Base-by-base conservation (phyloP, 2,113 vertebrate species). In the Pavo muticus region DNA sequence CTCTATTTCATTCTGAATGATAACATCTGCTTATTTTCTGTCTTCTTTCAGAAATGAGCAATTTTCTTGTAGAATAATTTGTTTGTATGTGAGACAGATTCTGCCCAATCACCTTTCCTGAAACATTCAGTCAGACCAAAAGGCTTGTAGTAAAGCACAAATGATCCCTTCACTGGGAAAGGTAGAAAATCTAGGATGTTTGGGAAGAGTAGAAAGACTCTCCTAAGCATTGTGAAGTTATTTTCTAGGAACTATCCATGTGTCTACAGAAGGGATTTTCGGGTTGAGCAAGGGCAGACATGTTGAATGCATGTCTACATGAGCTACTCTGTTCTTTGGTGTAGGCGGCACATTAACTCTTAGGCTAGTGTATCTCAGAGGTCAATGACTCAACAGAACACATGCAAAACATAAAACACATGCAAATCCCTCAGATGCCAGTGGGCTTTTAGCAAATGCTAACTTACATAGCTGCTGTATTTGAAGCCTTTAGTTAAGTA, bases 1-100 rank as follows among this genome's bases (percentile, higher is more conserved):
- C n/a, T 94, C 74, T 17, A 24, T 94, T 74, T 72, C 45, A 74
- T 79, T 91, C 45, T 76, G 52, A 88, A 74, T 61, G 21, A 76
- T 76, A 80, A 45, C 57, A 86, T 32, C 25, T 84, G 39, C 21
- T 92, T 93, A 17, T 86, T 79, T 94, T 89, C 42, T 85, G 18
- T 90, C 14, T 8, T 73, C 6, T 91, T 90, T 67, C 54, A 89
- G 37, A 73, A 89, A 70, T 11, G 37, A 76, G 29, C 44, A 74
- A 32, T 40, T 47, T 74, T 78, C 54, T 88, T 85, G 54, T 25
- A 57, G 61, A 87, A 65, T 60, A 77, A 82, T 32, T 11, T 89
- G 32, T 6, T 11, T 89, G 32, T 6, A 13, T 59, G 45, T 5
- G 47, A 57, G 64, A 68, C 29, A 60, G 40, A 56, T 80, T 54